Base-by-base conservation (phyloP, 2,888 invertebrate genomes). In the Oasisia sp. region DNA sequence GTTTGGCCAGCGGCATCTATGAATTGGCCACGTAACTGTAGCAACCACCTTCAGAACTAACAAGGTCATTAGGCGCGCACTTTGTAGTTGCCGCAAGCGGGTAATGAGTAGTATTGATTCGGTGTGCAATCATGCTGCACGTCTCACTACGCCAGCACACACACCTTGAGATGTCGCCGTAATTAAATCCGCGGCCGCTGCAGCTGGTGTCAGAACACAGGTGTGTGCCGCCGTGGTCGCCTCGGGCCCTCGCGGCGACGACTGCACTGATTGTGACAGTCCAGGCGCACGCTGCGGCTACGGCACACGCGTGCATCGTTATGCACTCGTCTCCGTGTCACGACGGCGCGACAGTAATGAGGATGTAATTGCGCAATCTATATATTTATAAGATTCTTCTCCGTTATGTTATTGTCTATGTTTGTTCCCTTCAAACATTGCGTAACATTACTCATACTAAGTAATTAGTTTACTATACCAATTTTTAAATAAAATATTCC, bases 11-110 rank as follows among this genome's bases (percentile, higher is more conserved):
- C 27, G 74, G 74, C 74, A 74, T 74, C 7, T 74, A 74, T 74
- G 74, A 19, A 19, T 74, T n/a, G 74, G 27, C 74, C 27, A n/a
- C 27, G 74, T 74, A 74, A 74, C 74, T 74, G n/a, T 74, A 74
- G 74, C 74, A 74, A 74, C 74, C 74, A 27, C 74, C 74, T 74
- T 74, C 74, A 74, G 74, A 74, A 74, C 74, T 74, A 74, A 74
- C 74, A 74, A 74, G 74, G 74, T 74, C 74, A 74, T 74, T 74
- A 74, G 27, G 74, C 74, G 19, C 74, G 5, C 74, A 74, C 74
- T 74, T 74, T 74, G 74, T 74, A 74, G 74, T 74, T 74, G 27
- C 74, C 74, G 74, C 74, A n/a, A 74, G 74, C 74, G 74, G 74
- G 27, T 74, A 74, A 74, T 74, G 74, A 74, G 74, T 74, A 74